Evolutionary conservation across 2,888 invertebrate genomes (phyloP).

Genomic region (Xylota segnis): DNA sequence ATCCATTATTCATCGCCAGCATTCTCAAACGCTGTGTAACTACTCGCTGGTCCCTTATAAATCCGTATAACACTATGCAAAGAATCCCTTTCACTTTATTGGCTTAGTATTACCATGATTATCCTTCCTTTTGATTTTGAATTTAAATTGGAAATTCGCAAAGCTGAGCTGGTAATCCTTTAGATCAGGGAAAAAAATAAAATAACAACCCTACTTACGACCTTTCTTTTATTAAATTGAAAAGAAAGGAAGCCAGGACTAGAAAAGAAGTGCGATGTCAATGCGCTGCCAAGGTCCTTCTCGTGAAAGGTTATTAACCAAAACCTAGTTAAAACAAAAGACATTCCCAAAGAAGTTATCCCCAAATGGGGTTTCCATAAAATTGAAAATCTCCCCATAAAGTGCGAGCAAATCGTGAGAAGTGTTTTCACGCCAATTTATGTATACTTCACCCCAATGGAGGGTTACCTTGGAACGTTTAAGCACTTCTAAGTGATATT

Average conservation of each 20-base stretch:
- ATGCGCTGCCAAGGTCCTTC: background rate
- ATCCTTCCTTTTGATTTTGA: slow-evolving; percentile 3
- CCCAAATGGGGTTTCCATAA: slow-evolving; percentile 2
- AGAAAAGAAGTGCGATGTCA: background rate
- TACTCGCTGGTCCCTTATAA: background rate
- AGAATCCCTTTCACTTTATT: slow-evolving; percentile 7
- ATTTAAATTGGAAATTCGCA: slow-evolving; percentile 6
- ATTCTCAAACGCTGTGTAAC: background rate
- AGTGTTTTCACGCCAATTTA: background rate
- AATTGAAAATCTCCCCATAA: background rate
- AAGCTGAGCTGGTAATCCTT: background rate
- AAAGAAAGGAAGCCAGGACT: background rate
- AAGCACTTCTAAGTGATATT: background rate
- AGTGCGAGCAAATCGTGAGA: background rate
- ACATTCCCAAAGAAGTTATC: background rate
- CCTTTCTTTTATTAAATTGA: slow-evolving; percentile 1
- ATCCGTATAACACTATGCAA: slow-evolving; percentile 5
- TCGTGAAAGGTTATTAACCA: background rate
- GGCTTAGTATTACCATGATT: slow-evolving; percentile 4
- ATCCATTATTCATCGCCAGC: background rate
- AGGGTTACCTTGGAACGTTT: background rate
- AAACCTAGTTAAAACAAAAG: background rate
- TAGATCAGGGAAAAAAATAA: background rate
- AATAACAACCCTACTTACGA: background rate
- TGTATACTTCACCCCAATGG: background rate